Evolutionary conservation across 2,113 vertebrate species (phyloP).

Genomic region (Dicerorhinus sumatrensis): DNA sequence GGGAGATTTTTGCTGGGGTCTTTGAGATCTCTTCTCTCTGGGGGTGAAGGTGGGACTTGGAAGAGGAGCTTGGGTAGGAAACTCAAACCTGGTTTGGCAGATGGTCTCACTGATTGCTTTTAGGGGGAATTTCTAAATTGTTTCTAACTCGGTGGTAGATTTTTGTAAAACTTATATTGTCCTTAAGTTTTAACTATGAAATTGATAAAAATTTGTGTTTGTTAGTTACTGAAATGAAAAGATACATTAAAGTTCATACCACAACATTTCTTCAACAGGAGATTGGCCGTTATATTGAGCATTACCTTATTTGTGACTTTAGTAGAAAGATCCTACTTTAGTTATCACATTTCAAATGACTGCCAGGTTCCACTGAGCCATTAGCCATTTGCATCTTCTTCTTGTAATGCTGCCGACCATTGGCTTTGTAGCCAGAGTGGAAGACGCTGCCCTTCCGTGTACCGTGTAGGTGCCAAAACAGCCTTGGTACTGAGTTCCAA

Average conservation of each 20-base stretch:
- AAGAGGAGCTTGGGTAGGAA: neutral
- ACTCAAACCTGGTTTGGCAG: neutral
- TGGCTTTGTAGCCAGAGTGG: neutral
- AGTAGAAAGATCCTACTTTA: neutral
- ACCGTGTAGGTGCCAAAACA: neutral
- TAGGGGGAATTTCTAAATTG: conserved; percentile 10
- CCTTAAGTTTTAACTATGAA: conserved; percentile 14
- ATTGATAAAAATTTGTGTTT: neutral
- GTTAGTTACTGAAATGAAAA: neutral
- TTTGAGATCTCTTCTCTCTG: neutral
- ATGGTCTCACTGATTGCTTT: neutral
- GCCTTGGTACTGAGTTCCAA: neutral
- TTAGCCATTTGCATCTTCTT: neutral
- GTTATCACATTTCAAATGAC: neutral
- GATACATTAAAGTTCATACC: neutral
- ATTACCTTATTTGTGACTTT: neutral
- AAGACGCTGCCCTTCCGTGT: neutral
- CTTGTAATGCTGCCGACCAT: neutral
- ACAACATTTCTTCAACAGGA: neutral
- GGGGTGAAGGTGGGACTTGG: neutral
- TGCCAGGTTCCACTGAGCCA: neutral
- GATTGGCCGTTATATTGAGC: neutral
- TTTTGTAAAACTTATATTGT: neutral
- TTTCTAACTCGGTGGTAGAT: neutral
- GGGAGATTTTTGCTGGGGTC: neutral